phyloP scores from a whole-genome alignment of 2,888 invertebrate genomes.

The Oxyteleia sp. region DNA sequence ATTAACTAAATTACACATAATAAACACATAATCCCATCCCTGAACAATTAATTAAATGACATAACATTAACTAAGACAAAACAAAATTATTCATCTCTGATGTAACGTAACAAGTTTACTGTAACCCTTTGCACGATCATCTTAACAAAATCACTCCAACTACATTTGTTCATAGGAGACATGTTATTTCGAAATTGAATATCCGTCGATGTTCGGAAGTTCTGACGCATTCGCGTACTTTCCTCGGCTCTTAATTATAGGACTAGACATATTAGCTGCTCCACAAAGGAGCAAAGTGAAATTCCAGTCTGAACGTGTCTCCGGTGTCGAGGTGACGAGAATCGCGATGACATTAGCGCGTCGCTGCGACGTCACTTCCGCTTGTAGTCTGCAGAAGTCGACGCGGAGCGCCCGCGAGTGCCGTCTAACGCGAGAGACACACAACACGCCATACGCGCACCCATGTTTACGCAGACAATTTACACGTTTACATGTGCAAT shows the following conservation, averaged over 20 bases:
- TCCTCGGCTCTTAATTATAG: conserved; percentile 52
- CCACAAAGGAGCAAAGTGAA: conserved; percentile 61
- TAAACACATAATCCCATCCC: too few species aligned
- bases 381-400: conserved; percentile 42
- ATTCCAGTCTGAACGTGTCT: conserved; percentile 58
- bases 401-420: conserved; percentile 4
- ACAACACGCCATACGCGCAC: conserved; percentile 47
- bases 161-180: conserved; percentile 17
- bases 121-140: neutral
- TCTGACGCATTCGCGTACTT: conserved; percentile 30
- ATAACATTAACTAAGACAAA: too few species aligned
- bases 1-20: too few species aligned
- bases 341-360: conserved; percentile 64
- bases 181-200: conserved; percentile 50
- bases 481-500: conserved; percentile 75
- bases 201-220: conserved; percentile 41
- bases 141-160: neutral
- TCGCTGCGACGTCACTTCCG: conserved; percentile 39
- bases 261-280: conserved; percentile 50
- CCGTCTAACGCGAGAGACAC: conserved; percentile 20
- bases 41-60: too few species aligned
- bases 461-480: conserved; percentile 76
- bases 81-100: neutral
- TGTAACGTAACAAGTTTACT: neutral
- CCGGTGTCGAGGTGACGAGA: conserved; percentile 42